Evolutionary conservation across 2,113 vertebrate species (phyloP).

Genomic region (Andinoacara biseriatus): DNA sequence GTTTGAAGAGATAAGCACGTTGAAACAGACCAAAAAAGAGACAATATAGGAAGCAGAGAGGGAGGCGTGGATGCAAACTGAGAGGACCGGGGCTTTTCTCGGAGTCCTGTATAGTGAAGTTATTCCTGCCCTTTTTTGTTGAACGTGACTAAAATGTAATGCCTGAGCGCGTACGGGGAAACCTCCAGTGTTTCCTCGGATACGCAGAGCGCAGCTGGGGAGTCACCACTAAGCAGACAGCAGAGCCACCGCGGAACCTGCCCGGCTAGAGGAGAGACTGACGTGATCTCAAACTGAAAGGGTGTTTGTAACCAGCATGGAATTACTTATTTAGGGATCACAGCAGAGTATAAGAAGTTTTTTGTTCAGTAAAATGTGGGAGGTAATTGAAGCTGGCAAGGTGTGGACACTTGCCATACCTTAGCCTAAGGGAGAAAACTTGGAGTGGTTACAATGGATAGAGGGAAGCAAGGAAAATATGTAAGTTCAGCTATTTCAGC

Average conservation of each 20-base stretch:
- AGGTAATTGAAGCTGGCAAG: slow-evolving; percentile 56
- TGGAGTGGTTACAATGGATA: background rate
- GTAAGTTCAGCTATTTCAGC: slow-evolving; percentile 1
- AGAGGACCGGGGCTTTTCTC: slow-evolving; percentile 75
- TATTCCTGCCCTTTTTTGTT: slow-evolving; percentile 46
- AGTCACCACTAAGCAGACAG: slow-evolving; percentile 45
- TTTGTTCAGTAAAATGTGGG: slow-evolving; percentile 56
- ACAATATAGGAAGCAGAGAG: slow-evolving; percentile 77
- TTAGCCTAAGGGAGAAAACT: background rate
- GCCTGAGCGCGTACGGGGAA: slow-evolving; percentile 23
- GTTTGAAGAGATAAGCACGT: slow-evolving; percentile 67
- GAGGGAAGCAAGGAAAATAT: background rate
- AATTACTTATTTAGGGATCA: slow-evolving; percentile 31
- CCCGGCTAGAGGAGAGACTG: slow-evolving; percentile 22
- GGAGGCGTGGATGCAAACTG: slow-evolving; percentile 77
- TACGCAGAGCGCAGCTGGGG: background rate
- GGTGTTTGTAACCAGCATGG: slow-evolving; percentile 20
- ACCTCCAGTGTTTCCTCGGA: slow-evolving; percentile 18
- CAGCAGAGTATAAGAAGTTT: slow-evolving; percentile 22
- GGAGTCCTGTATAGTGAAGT: background rate
- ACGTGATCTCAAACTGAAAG: slow-evolving; percentile 30
- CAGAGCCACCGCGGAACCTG: slow-evolving; percentile 25
- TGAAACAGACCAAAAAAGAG: slow-evolving; percentile 50
- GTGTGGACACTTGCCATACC: slow-evolving; percentile 48
- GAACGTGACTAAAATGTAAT: slow-evolving; percentile 46